phyloP scores from a whole-genome alignment of 2,888 invertebrate species.

The Tipula confusa region DNA sequence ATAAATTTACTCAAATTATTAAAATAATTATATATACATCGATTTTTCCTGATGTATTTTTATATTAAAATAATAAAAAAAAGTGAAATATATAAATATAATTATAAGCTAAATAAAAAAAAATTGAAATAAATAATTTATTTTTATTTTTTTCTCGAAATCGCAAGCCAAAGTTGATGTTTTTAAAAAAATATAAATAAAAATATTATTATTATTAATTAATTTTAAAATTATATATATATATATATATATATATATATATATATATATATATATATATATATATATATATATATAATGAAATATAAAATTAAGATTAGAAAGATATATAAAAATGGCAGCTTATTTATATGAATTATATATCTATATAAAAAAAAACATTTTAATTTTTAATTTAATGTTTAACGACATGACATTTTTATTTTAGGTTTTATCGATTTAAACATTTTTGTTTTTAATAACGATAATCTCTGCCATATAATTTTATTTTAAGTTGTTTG shows the following conservation, averaged over 20 bases:
- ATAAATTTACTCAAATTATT: neutral
- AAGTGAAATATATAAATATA: neutral
- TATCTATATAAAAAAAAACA: neutral
- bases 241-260: too few species aligned
- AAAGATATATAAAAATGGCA: slow-evolving; percentile 3
- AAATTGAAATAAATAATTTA: slow-evolving; percentile 26
- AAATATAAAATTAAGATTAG: neutral
- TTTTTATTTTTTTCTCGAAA: slow-evolving; percentile 21
- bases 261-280: too few species aligned
- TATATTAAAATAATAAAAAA: neutral
- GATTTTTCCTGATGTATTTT: slow-evolving; percentile 25
- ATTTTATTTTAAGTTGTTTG: neutral
- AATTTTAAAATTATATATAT: neutral
- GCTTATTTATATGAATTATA: neutral
- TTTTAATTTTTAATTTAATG: neutral
- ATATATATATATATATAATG: too few species aligned
- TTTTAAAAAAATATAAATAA: slow-evolving; percentile 27
- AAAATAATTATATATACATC: neutral
- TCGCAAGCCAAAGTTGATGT: slow-evolving; percentile 31
- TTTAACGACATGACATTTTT: neutral
- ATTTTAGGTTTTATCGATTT: neutral
- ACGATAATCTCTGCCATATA: neutral
- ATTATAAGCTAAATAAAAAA: neutral
- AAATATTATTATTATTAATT: neutral
- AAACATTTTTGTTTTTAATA: neutral